Evolutionary conservation across 2,888 invertebrate genomes (phyloP), one percentile per base, ranked within the genome.

Genomic region (Tachystola acroxantha): DNA sequence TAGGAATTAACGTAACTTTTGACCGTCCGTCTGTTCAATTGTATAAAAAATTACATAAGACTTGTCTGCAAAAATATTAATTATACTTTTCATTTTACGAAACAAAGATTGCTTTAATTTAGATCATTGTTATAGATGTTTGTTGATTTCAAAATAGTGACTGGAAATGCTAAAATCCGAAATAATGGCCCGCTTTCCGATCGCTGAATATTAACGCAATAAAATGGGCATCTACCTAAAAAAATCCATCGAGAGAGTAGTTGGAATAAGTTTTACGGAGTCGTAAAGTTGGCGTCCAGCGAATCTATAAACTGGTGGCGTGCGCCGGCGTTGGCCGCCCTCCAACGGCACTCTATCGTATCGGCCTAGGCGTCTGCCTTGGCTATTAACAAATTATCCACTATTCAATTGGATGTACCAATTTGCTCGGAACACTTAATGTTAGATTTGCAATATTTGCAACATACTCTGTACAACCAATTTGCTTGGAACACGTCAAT

Each of bases 191-290:
- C 39, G 33, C n/a, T 16, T 6, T 35, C 42, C 46, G 46, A 62
- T 64, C n/a, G n/a, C 56, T 60, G 50, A 66, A 66, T 64, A 64
- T 59, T 57, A 43, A 41, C 37, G 51, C 52, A 52, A 66, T 70
- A 72, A 72, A 71, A 70, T 56, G 42, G 45, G 54, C 50, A 53
- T 66, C 56, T 57, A 63, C 64, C 56, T 65, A 36, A 56, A 36
- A 56, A 65, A 71, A 69, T 69, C 59, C 60, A 65, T 61, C 57
- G 43, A 49, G 57, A 60, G 53, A 68, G 58, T 58, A 63, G 64
- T 71, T 65, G 59, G 56, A 65, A 63, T 67, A 69, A 76, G 65
- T 75, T 77, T 66, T 65, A 72, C 53, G 50, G 57, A 68, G 62
- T 76, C 72, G 62, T 79, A 80, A 81, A 79, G 20, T 31, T 26